These are phyloP conservation scores for Macrochelys suwanniensis DNA, from an alignment of 2,797 vertebrate genomes.

Conservation along the genomic window DNA sequence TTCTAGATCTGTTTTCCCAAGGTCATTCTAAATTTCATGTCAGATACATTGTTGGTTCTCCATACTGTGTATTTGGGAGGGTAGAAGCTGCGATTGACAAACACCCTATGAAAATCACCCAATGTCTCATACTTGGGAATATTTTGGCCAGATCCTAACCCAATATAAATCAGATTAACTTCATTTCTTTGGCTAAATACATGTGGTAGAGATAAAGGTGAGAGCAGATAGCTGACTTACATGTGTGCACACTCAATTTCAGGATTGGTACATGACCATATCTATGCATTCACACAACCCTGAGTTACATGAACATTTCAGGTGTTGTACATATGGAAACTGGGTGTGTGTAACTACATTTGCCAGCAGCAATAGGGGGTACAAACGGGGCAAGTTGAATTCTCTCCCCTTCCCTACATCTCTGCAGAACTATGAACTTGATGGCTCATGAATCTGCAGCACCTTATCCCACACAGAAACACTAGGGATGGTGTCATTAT, in stretches of 20 bases:
- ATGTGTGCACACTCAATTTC: neutral
- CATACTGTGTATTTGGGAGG: neutral
- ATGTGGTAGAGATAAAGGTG: neutral
- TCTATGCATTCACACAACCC: neutral
- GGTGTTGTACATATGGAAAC: neutral
- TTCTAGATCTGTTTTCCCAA: neutral
- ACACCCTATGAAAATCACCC: neutral
- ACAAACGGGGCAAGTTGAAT: neutral
- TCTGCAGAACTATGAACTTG: accelerated
- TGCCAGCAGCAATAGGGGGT: neutral
- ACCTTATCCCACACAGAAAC: neutral
- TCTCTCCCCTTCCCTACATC: neutral
- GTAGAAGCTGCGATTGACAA: neutral
- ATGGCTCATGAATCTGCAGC: neutral
- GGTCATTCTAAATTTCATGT: neutral
- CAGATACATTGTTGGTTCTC: neutral
- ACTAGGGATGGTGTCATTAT: accelerated
- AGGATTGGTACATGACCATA: neutral
- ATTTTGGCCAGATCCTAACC: neutral
- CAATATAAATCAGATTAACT: neutral
- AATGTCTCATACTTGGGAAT: neutral
- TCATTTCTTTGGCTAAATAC: neutral
- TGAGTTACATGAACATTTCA: neutral
- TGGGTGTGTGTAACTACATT: neutral
- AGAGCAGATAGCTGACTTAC: neutral